Evolutionary conservation across 2,888 invertebrate genomes (phyloP).

Genomic region (Tethea ocularis): DNA sequence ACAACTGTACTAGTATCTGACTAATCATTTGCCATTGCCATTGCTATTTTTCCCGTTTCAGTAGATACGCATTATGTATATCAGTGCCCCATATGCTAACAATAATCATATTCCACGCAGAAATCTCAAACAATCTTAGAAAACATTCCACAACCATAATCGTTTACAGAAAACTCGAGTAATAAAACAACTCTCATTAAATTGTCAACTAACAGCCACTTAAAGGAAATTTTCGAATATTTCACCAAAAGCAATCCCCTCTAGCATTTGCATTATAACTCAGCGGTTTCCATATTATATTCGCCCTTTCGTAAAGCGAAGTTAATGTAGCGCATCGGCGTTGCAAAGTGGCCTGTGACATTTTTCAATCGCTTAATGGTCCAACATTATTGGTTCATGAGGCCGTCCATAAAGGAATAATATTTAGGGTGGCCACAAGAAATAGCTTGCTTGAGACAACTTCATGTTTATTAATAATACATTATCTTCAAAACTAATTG

Average conservation of each 20-base stretch:
- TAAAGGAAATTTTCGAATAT: constrained; percentile 5
- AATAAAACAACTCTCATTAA: constrained; percentile 9
- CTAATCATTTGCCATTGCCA: no score
- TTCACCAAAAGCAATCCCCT: constrained; percentile 15
- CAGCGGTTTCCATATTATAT: constrained; percentile 42
- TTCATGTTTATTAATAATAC: constrained; percentile 8
- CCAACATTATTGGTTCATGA: constrained; percentile 61
- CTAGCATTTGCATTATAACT: constrained; percentile 40
- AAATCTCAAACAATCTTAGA: not conserved
- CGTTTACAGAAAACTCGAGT: not conserved
- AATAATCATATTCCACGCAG: not conserved
- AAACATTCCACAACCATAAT: constrained; percentile 2
- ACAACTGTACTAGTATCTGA: no score
- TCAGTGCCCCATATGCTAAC: no score
- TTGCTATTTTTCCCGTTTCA: no score
- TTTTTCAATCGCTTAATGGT: constrained; percentile 68
- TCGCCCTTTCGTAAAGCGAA: constrained; percentile 39
- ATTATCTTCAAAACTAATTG: constrained; percentile 12
- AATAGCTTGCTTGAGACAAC: not conserved
- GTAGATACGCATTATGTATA: no score
- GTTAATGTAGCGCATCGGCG: constrained; percentile 61
- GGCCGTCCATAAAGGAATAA: constrained; percentile 55
- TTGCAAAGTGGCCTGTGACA: constrained; percentile 63
- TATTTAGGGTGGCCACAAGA: constrained; percentile 39
- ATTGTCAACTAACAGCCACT: constrained; percentile 5